phyloP scores from a whole-genome alignment of 2,888 invertebrate genomes.

The Eumerus sabulonum region DNA sequence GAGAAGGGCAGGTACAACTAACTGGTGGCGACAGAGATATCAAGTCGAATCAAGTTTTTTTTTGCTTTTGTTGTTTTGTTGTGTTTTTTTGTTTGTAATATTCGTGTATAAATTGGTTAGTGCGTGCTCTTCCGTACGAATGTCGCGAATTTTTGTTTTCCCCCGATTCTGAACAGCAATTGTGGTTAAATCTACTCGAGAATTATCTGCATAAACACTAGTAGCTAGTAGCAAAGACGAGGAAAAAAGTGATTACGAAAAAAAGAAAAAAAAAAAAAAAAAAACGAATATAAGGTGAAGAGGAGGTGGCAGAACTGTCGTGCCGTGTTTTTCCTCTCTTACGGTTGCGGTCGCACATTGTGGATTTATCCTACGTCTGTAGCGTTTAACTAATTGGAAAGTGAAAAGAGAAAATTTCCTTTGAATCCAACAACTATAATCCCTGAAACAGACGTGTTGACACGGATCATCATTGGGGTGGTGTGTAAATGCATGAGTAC shows the following conservation, averaged over 20 bases:
- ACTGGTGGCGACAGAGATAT: background rate
- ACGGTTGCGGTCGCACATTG: conserved; percentile 10
- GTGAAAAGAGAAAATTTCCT: conserved; percentile 63
- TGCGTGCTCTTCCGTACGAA: background rate
- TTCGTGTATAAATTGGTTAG: background rate
- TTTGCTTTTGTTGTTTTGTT: background rate
- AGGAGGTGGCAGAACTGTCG: conserved; percentile 54
- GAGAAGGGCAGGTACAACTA: conserved; percentile 52
- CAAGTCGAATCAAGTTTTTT: conserved; percentile 21
- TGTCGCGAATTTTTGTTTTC: background rate
- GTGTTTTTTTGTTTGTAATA: background rate
- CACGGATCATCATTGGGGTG: conserved; percentile 38
- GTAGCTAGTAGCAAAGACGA: conserved; percentile 10
- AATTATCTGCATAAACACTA: conserved; percentile 29
- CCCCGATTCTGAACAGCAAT: conserved; percentile 10
- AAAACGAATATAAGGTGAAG: conserved; percentile 33
- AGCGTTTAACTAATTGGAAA: conserved; percentile 52
- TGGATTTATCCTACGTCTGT: conserved; percentile 37
- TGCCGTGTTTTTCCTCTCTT: conserved; percentile 39
- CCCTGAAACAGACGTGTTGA: conserved; percentile 11
- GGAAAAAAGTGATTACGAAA: background rate
- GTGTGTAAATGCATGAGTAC: no score
- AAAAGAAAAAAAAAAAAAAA: conserved; percentile 25
- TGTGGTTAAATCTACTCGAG: conserved; percentile 16
- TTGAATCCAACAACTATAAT: conserved; percentile 10